phyloP scores from a whole-genome alignment of 2,888 invertebrate species.

The Tachina lurida region DNA sequence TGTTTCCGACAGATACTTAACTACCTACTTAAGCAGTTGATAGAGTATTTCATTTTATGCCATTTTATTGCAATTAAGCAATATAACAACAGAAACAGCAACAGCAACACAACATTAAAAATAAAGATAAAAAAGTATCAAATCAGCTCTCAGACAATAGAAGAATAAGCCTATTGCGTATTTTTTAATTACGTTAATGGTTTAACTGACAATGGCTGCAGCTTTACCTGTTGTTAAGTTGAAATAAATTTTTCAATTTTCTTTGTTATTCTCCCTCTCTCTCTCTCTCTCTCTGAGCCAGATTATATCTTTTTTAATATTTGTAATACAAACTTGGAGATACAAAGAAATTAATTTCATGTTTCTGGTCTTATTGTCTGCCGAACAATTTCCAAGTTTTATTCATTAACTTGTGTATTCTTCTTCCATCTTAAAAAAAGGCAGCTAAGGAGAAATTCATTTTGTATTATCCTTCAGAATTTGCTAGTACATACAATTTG shows the following conservation, averaged over 20 bases:
- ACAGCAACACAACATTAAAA: not conserved
- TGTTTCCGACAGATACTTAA: constrained; percentile 59
- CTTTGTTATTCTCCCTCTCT: not conserved
- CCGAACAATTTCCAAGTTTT: constrained; percentile 4
- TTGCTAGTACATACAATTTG: not conserved
- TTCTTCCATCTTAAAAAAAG: not conserved
- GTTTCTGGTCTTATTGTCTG: constrained; percentile 5
- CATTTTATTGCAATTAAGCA: constrained; percentile 47
- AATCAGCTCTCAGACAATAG: constrained; percentile 55
- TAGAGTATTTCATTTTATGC: constrained; percentile 46
- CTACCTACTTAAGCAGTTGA: constrained; percentile 55
- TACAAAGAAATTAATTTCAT: constrained; percentile 43
- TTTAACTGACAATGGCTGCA: constrained; percentile 40
- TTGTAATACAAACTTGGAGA: constrained; percentile 16
- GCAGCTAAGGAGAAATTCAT: not conserved
- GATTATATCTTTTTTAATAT: constrained; percentile 44
- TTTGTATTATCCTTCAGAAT: not conserved
- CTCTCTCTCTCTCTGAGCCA: not conserved
- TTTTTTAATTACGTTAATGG: constrained; percentile 68
- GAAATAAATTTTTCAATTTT: constrained; percentile 5
- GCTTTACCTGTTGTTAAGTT: constrained; percentile 30
- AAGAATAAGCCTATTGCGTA: constrained; percentile 60
- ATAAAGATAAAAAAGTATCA: constrained; percentile 3
- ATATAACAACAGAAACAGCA: constrained; percentile 14
- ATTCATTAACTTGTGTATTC: not conserved